Evolutionary conservation across 2,888 invertebrate genomes (phyloP).

Genomic region (Euphydryas editha): DNA sequence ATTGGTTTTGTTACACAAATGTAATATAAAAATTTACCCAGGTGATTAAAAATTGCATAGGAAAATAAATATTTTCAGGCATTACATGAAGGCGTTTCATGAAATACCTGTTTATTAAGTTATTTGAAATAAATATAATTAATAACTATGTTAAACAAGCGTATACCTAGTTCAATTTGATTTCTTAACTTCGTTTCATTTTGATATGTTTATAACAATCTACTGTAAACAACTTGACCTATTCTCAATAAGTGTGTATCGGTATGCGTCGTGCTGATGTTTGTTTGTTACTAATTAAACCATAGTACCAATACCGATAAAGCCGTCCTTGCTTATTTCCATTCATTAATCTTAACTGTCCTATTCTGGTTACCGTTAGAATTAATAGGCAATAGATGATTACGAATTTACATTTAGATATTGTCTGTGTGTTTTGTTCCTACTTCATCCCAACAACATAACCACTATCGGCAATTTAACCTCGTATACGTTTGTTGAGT

Average conservation of each 20-base stretch:
- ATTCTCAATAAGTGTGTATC: constrained; percentile 13
- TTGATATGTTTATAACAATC: constrained; percentile 7
- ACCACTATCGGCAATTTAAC: no score
- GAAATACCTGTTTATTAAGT: no score
- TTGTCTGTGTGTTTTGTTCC: no score
- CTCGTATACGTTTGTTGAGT: neutral
- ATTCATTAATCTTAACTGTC: constrained; percentile 37
- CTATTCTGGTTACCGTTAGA: constrained; percentile 9
- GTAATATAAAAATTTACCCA: no score
- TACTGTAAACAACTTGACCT: constrained; percentile 2
- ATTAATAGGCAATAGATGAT: constrained; percentile 3
- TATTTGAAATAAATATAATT: neutral
- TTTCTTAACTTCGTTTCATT: constrained; percentile 5
- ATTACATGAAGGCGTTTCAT: no score
- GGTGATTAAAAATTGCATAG: no score
- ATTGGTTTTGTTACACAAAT: no score
- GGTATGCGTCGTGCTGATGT: constrained; percentile 10
- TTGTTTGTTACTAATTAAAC: constrained; percentile 2
- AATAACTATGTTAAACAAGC: neutral
- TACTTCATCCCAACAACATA: no score
- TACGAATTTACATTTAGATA: neutral
- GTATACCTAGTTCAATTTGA: neutral
- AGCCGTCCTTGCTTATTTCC: constrained; percentile 33
- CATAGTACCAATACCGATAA: constrained; percentile 12
- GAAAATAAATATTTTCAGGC: no score